Evolutionary conservation across 2,888 invertebrate genomes (phyloP).

Genomic region (Ypsolopha sequella): DNA sequence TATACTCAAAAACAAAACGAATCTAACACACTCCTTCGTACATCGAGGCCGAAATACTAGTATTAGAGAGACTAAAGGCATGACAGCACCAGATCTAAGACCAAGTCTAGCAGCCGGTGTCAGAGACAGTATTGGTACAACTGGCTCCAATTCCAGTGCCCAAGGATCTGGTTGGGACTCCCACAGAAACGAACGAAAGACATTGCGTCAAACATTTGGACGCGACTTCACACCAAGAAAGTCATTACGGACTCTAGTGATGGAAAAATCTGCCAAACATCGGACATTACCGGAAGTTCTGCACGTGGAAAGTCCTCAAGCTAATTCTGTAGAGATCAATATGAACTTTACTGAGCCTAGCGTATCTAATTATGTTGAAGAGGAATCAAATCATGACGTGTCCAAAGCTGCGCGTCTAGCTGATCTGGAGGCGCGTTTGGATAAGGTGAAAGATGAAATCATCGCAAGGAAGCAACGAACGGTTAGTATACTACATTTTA

Average conservation of each 20-base stretch:
- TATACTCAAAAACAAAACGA: constrained; percentile 24
- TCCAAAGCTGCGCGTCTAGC: constrained; percentile 29
- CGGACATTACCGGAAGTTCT: constrained; percentile 22
- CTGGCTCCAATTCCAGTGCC: constrained; percentile 30
- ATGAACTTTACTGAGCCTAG: background rate
- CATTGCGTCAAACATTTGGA: constrained; percentile 49
- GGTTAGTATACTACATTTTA: constrained; percentile 24
- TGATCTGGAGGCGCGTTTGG: constrained; percentile 29
- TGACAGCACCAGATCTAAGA: constrained; percentile 25
- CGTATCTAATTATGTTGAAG: background rate
- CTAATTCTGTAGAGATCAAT: constrained; percentile 15
- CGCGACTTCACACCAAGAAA: constrained; percentile 49
- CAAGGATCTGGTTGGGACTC: constrained; percentile 60
- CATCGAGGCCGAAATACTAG: constrained; percentile 29
- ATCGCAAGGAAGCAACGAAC: constrained; percentile 29
- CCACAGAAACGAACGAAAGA: constrained; percentile 50
- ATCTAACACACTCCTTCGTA: constrained; percentile 26
- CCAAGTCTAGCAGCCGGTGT: constrained; percentile 19
- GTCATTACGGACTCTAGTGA: constrained; percentile 47
- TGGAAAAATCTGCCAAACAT: constrained; percentile 51
- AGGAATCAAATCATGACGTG: constrained; percentile 20
- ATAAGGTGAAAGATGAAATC: constrained; percentile 35
- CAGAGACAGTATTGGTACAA: constrained; percentile 20
- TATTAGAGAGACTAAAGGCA: constrained; percentile 30
- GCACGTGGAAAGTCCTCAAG: constrained; percentile 21